phyloP scores from a whole-genome alignment of 2,113 vertebrate genomes.

The Siniperca chuatsi region DNA sequence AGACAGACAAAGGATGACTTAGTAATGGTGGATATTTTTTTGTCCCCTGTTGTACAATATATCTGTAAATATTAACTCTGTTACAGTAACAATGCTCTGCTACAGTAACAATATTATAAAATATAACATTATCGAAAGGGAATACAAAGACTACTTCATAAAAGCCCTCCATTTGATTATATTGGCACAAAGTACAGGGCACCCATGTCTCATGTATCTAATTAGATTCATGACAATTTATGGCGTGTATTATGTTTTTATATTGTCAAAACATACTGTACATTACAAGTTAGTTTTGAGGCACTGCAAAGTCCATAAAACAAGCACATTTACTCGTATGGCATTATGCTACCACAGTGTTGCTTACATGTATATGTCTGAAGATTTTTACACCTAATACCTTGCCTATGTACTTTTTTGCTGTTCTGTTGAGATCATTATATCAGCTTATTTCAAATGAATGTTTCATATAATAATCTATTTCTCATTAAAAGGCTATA shows the following conservation, averaged over 20 bases:
- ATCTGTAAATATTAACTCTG: conserved; percentile 82
- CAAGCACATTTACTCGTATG: conserved; percentile 79
- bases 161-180: conserved; percentile 65
- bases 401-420: conserved; percentile 86
- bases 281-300: conserved; percentile 68
- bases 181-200: conserved; percentile 75
- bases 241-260: conserved; percentile 69
- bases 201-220: conserved; percentile 67
- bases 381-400: conserved; percentile 84
- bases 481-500: conserved; percentile 90
- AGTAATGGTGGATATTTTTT: conserved; percentile 50
- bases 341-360: conserved; percentile 76
- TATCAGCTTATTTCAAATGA: conserved; percentile 89
- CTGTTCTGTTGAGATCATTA: conserved; percentile 84
- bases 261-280: conserved; percentile 67
- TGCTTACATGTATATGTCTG: conserved; percentile 81
- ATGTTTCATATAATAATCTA: conserved; percentile 90
- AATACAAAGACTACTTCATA: conserved; percentile 69
- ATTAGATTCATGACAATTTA: conserved; percentile 70
- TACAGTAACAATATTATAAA: conserved; percentile 78
- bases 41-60: conserved; percentile 69
- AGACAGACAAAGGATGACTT: conserved; percentile 42
- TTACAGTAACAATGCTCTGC: conserved; percentile 68
- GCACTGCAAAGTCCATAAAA: conserved; percentile 76
- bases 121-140: conserved; percentile 68